phyloP scores from a whole-genome alignment of 1,140 invertebrate species.

The Drosophila lacertosa region DNA sequence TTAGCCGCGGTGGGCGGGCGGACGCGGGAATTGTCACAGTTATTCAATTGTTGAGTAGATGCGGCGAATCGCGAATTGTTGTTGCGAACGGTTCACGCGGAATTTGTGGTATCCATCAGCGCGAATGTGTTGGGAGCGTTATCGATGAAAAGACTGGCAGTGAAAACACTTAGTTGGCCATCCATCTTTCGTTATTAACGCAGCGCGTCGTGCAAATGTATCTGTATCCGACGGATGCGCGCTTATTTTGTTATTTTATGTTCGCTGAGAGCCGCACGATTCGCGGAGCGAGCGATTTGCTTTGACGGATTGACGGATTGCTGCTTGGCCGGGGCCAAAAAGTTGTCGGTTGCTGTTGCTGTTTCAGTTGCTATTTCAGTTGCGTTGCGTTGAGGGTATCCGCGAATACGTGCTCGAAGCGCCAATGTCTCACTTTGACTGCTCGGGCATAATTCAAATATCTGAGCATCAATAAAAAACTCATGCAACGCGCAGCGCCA shows the following conservation, averaged over 20 bases:
- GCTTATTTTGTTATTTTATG: constrained; percentile 13
- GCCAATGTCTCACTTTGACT: constrained; percentile 84
- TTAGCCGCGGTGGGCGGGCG: constrained; percentile 43
- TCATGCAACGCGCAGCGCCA: constrained; percentile 45
- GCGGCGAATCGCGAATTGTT: constrained; percentile 6
- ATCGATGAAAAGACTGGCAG: constrained; percentile 65
- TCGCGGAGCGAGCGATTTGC: constrained; percentile 31
- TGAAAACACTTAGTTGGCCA: constrained; percentile 66
- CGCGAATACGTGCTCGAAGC: constrained; percentile 84
- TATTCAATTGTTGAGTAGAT: constrained; percentile 23
- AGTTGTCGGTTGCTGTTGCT: constrained; percentile 28
- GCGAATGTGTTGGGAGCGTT: constrained; percentile 64
- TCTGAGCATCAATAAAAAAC: constrained; percentile 84
- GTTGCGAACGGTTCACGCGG: constrained; percentile 39
- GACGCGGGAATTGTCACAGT: constrained; percentile 53
- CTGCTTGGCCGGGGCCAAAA: constrained; percentile 35
- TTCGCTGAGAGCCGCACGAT: constrained; percentile 27
- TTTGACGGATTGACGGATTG: constrained; percentile 49
- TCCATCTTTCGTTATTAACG: constrained; percentile 66
- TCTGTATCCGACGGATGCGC: constrained; percentile 55
- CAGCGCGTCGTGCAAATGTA: constrained; percentile 31
- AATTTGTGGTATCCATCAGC: constrained; percentile 52
- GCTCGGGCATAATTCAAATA: constrained; percentile 84
- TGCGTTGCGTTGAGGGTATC: constrained; percentile 59
- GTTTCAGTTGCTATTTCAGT: constrained; percentile 18